Percentiles rank a stretch among this genome's conserved stretches.
phyloP scores from a whole-genome alignment of 2,113 vertebrate species.

The Sander lucioperca region DNA sequence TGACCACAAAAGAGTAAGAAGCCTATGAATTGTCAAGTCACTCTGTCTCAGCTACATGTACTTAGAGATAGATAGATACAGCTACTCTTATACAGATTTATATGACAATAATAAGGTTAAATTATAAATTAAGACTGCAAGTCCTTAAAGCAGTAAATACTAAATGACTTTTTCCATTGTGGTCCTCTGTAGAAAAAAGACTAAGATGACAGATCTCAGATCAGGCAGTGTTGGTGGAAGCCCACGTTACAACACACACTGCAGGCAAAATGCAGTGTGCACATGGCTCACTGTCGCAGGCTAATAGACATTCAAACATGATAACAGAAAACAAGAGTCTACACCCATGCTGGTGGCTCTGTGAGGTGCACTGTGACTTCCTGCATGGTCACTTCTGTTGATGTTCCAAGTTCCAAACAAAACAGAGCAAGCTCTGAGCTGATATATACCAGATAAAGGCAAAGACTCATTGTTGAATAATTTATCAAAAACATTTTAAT shows the following conservation, averaged over 20 bases:
- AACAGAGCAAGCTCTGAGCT: background rate
- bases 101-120: background rate
- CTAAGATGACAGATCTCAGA: no score
- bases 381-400: no score
- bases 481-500: conserved; percentile 86
- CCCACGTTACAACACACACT: background rate
- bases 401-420: no score
- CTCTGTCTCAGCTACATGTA: no score
- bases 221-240: background rate
- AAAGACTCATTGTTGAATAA: conserved; percentile 56
- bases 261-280: background rate
- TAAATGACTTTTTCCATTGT: no score
- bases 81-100: background rate
- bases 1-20: background rate
- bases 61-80: no score
- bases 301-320: background rate
- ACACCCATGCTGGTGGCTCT: background rate
- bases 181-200: no score
- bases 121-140: no score
- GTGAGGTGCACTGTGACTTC: background rate
- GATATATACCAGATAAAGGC: background rate
- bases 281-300: background rate
- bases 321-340: background rate
- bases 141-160: no score
- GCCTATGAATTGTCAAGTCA: no score